phyloP scores from a whole-genome alignment of 2,113 vertebrate species.

The Cephalopterus ornatus region DNA sequence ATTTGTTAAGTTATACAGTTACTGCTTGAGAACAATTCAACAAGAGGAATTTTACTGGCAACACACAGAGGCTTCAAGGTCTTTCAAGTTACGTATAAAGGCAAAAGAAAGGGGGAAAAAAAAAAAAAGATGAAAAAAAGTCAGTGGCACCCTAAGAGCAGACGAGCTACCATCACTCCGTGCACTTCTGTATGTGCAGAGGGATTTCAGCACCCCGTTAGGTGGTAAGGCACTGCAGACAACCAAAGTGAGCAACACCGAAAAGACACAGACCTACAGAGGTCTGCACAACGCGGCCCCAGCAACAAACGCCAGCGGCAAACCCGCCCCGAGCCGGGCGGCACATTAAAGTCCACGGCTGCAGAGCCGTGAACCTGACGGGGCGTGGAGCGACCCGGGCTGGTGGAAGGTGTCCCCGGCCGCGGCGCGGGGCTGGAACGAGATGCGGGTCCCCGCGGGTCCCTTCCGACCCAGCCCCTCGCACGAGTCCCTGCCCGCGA shows the following conservation, averaged over 20 bases:
- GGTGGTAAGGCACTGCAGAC: rapidly evolving
- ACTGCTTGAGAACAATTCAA: background rate
- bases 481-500: rapidly evolving
- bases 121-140: no score
- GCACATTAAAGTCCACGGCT: rapidly evolving
- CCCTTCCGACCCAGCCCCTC: background rate
- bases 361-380: rapidly evolving
- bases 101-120: no score
- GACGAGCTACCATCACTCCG: background rate
- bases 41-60: background rate
- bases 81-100: background rate
- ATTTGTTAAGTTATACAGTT: background rate
- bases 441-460: rapidly evolving
- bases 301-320: rapidly evolving
- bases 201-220: background rate
- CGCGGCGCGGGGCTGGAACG: background rate
- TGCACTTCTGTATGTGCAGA: rapidly evolving
- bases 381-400: rapidly evolving
- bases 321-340: background rate
- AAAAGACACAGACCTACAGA: rapidly evolving
- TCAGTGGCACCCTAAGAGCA: background rate
- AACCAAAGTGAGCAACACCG: rapidly evolving
- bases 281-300: rapidly evolving
- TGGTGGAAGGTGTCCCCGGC: background rate
- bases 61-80: background rate